Evolutionary conservation across 1,140 invertebrate genomes (phyloP).

Genomic region (Pseudomyrmex dendroicus): DNA sequence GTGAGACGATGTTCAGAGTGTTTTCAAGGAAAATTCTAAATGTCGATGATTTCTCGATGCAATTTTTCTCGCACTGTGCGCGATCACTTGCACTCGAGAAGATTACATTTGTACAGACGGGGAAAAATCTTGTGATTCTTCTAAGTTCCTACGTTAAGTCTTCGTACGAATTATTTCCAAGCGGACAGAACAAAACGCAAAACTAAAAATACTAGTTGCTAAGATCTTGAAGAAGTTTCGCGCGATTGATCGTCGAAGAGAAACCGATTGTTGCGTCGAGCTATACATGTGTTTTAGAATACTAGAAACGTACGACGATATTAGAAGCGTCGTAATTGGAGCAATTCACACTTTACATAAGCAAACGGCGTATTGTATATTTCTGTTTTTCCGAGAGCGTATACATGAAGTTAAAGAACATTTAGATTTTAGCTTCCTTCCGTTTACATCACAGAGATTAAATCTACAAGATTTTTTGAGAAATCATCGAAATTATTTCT

Average conservation of each 20-base stretch:
- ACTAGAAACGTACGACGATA: constrained; percentile 41
- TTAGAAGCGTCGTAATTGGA: constrained; percentile 36
- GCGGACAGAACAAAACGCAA: constrained; percentile 18
- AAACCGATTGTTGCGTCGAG: constrained; percentile 10
- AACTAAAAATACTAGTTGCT: neutral
- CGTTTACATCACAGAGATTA: neutral
- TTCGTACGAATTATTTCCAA: constrained; percentile 51
- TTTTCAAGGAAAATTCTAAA: constrained; percentile 7
- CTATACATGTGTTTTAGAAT: constrained; percentile 31
- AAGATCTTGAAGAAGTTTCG: constrained; percentile 21
- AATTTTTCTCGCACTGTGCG: too few species aligned
- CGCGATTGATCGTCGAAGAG: constrained; percentile 19
- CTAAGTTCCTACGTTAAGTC: constrained; percentile 68
- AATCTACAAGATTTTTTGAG: neutral
- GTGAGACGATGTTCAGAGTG: too few species aligned
- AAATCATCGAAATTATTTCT: constrained; percentile 7
- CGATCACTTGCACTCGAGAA: constrained; percentile 7
- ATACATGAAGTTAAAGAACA: constrained; percentile 5
- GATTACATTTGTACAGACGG: neutral
- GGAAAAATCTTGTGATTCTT: constrained; percentile 31
- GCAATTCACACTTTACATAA: constrained; percentile 23
- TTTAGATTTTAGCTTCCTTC: neutral
- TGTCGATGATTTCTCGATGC: constrained; percentile 14
- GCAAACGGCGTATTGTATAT: constrained; percentile 5
- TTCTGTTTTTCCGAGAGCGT: constrained; percentile 15